Percentiles rank a stretch among this genome's conserved stretches.
phyloP scores from a whole-genome alignment of 2,113 vertebrate species.

The Chaetodon trifascialis region DNA sequence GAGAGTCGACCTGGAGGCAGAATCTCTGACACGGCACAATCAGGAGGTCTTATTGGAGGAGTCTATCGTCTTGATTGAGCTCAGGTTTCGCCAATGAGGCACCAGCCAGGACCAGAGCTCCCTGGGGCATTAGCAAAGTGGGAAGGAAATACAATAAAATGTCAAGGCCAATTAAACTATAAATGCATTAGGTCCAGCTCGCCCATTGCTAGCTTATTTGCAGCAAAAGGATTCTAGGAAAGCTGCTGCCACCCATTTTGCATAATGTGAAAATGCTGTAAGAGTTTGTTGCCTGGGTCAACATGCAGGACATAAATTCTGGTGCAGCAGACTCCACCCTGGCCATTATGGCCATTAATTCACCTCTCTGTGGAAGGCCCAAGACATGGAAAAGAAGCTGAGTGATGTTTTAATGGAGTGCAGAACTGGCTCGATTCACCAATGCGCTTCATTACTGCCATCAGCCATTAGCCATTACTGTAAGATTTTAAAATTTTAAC shows the following conservation, averaged over 20 bases:
- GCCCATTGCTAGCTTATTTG: constrained; percentile 38
- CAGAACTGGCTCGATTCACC: constrained; percentile 12
- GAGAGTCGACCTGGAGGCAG: constrained; percentile 51
- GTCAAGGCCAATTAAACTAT: constrained; percentile 73
- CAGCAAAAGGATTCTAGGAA: constrained; percentile 32
- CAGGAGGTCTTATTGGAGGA: constrained; percentile 68
- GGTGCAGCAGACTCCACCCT: constrained; percentile 27
- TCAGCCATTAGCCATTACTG: constrained; percentile 41
- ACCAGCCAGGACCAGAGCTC: constrained; percentile 63
- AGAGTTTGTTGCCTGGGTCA: constrained; percentile 16
- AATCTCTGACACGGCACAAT: constrained; percentile 82
- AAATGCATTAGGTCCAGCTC: constrained; percentile 68
- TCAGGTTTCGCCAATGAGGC: constrained; percentile 83
- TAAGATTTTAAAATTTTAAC: constrained; percentile 35
- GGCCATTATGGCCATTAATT: constrained; percentile 46
- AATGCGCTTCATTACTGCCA: constrained; percentile 8
- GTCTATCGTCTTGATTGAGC: constrained; percentile 75
- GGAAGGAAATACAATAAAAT: constrained; percentile 80
- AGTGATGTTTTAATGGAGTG: constrained; percentile 48
- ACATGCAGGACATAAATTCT: constrained; percentile 32
- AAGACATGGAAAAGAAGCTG: not conserved
- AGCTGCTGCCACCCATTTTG: constrained; percentile 49
- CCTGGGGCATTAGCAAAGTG: constrained; percentile 69
- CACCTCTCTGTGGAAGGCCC: constrained; percentile 22
- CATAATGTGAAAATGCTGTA: constrained; percentile 47